Base-by-base conservation (phyloP, 2,113 vertebrate genomes). In the Pipa parva region DNA sequence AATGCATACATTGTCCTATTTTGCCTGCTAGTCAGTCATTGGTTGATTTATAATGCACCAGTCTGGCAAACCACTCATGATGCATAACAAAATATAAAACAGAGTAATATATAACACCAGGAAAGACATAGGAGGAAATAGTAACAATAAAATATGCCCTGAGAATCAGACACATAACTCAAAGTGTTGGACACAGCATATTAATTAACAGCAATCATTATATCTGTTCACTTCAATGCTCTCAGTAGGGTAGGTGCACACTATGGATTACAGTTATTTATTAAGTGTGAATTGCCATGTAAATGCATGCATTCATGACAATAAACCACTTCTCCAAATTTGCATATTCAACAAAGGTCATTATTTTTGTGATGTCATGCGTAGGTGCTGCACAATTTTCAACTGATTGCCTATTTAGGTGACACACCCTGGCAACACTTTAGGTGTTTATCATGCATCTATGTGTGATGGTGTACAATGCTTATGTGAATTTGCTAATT, bases 81-180 rank as follows among this genome's bases (percentile, higher is more conserved):
- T 27, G 66, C 66, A 69, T 69, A 69, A 61, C 66, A 69, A 69
- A 69, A 69, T 69, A 54, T 61, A 69, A 69, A 69, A 52, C 24
- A 22, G 66, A 25, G n/a, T 69, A 52, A 61, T 69, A 60, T 69
- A 69, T 69, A 69, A 69, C 58, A 18, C 48, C 12, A 37, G 50
- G 64, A 68, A 59, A 68, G 64, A 68, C 58, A 60, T 58, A 37
- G 45, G 57, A 54, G 66, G 29, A 69, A 29, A 69, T 29, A 61
- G 66, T 61, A 61, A 60, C 48, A 61, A 69, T 69, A 61, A 69
- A 69, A 60, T 27, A 27, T 58, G 58, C 66, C 66, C 57, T 69
- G 66, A 28, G 57, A 61, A 61, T 69, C 57, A 69, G 66, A 61
- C 66, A 69, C 66, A 69, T 69, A 61, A 61, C 57, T 69, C 66